Percentiles rank a stretch among this genome's conserved stretches.
These are phyloP conservation scores for Drosophila lacteicornis DNA, from an alignment of 1,140 invertebrate genomes.

Conservation along the genomic window DNA sequence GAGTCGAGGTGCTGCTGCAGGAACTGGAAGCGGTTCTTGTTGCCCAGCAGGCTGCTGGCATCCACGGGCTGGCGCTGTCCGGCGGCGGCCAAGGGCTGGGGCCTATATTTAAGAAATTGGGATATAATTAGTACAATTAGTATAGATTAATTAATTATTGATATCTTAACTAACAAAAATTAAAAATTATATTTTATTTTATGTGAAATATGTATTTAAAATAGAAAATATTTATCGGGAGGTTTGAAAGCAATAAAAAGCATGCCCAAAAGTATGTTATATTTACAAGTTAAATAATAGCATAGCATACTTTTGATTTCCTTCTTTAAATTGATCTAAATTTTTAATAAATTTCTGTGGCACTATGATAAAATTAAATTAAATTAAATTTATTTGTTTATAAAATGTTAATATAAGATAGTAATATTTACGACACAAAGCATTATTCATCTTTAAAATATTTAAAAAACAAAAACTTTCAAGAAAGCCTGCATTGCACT, in stretches of 20 bases:
- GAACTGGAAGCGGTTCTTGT: slow-evolving; percentile 83
- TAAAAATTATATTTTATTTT: too few relatives aligned
- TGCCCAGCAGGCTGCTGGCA: slow-evolving; percentile 71
- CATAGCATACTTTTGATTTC: too few relatives aligned
- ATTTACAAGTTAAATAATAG: too few relatives aligned
- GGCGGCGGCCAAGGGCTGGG: slow-evolving; percentile 55
- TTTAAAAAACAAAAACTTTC: background rate
- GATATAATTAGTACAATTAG: too few relatives aligned
- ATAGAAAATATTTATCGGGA: too few relatives aligned
- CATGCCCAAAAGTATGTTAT: too few relatives aligned
- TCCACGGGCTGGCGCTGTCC: slow-evolving; percentile 59
- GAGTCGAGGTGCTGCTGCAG: slow-evolving; percentile 73
- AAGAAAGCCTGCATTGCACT: too few relatives aligned
- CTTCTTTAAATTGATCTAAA: background rate
- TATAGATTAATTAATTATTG: background rate
- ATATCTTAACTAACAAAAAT: background rate
- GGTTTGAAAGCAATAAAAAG: too few relatives aligned
- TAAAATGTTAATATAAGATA: background rate
- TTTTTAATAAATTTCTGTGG: too few relatives aligned
- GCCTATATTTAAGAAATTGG: slow-evolving; percentile 16
- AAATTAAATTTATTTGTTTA: too few relatives aligned
- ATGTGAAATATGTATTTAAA: too few relatives aligned
- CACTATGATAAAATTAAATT: too few relatives aligned
- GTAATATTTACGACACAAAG: background rate
- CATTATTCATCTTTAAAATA: background rate